These are phyloP conservation scores for Theristus sp. DNA, from an alignment of 2,888 invertebrate species.

Conservation along the genomic window DNA sequence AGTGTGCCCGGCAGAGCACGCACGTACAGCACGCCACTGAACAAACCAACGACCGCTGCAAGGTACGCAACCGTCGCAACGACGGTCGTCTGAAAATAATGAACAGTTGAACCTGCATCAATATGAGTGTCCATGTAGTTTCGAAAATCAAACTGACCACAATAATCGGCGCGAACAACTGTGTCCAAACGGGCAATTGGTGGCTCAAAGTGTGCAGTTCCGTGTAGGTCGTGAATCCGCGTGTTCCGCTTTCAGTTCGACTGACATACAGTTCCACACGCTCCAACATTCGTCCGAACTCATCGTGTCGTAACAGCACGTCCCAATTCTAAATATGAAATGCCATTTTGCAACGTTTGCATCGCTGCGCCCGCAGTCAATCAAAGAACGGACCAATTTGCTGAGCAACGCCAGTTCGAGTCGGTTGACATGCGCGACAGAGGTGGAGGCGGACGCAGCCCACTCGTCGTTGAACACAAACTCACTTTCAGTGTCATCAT, in stretches of 20 bases:
- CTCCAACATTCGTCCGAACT: slow-evolving; percentile 14
- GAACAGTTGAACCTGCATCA: no score
- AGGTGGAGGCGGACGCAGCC: slow-evolving; percentile 63
- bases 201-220: background rate
- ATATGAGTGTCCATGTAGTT: no score
- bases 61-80: background rate
- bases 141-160: background rate
- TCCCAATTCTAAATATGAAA: slow-evolving; percentile 16
- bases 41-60: background rate
- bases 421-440: slow-evolving; percentile 51
- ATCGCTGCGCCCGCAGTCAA: no score
- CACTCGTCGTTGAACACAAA: slow-evolving; percentile 78
- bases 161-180: background rate
- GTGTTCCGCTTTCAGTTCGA: background rate
- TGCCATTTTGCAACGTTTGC: no score
- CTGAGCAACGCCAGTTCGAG: slow-evolving; percentile 68
- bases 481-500: slow-evolving; percentile 77
- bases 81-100: background rate
- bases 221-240: background rate
- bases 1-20: no score
- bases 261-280: background rate
- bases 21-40: background rate
- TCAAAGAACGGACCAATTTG: slow-evolving; percentile 51
- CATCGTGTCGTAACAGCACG: slow-evolving; percentile 13
- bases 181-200: background rate